These are phyloP conservation scores for Eilema griseolum DNA, from an alignment of 2,888 invertebrate genomes.

Conservation along the genomic window DNA sequence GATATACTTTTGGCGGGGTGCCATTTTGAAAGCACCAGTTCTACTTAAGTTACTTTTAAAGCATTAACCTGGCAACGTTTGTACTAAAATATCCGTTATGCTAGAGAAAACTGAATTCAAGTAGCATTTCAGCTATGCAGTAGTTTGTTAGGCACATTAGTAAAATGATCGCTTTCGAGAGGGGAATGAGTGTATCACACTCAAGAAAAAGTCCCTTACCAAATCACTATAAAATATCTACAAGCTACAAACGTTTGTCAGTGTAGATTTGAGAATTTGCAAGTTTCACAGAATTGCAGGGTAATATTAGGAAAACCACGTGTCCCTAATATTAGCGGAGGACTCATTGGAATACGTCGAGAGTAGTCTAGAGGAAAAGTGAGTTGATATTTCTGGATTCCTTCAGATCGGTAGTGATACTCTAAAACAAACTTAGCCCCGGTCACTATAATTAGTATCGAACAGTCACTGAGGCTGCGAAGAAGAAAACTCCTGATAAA, in stretches of 20 bases:
- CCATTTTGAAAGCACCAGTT: slow-evolving; percentile 36
- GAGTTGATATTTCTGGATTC: not conserved
- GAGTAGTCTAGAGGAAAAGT: not conserved
- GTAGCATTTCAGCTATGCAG: not conserved
- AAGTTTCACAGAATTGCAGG: not conserved
- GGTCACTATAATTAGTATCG: not conserved
- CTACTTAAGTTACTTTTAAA: slow-evolving; percentile 29
- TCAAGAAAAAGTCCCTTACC: not conserved
- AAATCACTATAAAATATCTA: slow-evolving; percentile 4
- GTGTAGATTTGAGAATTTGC: not conserved
- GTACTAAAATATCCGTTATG: not conserved
- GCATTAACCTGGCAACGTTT: slow-evolving; percentile 10
- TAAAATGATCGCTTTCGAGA: slow-evolving; percentile 3
- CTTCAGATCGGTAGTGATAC: not conserved
- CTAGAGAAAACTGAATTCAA: not conserved
- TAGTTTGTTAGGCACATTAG: not conserved
- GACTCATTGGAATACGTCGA: not conserved
- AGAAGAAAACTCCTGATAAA: not conserved
- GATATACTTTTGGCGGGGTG: slow-evolving; percentile 44
- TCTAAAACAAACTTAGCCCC: not conserved
- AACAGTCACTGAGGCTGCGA: not conserved
- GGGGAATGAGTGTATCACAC: slow-evolving; percentile 6
- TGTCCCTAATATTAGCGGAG: not conserved
- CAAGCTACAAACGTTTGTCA: not conserved
- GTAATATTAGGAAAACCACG: not conserved